Conservation (phyloP, 30 jellyfish, hydroid and myxozoan species). For the Mastigias papua region DNA sequence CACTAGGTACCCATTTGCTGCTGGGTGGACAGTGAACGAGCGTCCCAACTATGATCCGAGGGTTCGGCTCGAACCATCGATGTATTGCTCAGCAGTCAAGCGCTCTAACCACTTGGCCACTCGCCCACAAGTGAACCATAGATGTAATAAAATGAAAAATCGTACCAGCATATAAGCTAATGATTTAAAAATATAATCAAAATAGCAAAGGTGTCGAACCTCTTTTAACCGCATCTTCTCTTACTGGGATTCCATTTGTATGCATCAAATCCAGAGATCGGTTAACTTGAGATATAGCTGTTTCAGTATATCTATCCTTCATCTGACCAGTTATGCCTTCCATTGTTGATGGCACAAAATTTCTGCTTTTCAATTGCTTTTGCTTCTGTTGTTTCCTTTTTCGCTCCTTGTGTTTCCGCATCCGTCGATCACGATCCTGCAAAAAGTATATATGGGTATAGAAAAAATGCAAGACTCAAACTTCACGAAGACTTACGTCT, state of each 20-base stretch:
- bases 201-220: constrained; percentile 22
- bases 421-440: constrained; percentile 53
- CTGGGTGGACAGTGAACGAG: no score
- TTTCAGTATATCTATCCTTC: constrained; percentile 63
- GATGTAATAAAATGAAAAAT: neutral
- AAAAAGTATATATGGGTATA: neutral
- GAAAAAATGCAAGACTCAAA: neutral
- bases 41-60: no score
- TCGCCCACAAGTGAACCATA: no score
- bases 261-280: constrained; percentile 70
- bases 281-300: constrained; percentile 9
- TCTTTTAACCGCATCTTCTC: constrained; percentile 52
- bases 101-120: no score
- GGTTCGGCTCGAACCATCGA: no score
- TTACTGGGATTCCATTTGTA: constrained; percentile 70
- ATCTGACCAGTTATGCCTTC: constrained; percentile 57
- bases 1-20: no score
- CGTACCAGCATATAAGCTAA: neutral
- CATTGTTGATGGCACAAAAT: constrained; percentile 57
- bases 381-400: constrained; percentile 38
- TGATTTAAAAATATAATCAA: no score
- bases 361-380: constrained; percentile 28
- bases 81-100: no score
- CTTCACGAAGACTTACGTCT: neutral
- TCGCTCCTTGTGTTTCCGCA: constrained; percentile 62